Evolutionary conservation across 2,113 vertebrate species (phyloP).

Genomic region (Trematomus loennbergii): DNA sequence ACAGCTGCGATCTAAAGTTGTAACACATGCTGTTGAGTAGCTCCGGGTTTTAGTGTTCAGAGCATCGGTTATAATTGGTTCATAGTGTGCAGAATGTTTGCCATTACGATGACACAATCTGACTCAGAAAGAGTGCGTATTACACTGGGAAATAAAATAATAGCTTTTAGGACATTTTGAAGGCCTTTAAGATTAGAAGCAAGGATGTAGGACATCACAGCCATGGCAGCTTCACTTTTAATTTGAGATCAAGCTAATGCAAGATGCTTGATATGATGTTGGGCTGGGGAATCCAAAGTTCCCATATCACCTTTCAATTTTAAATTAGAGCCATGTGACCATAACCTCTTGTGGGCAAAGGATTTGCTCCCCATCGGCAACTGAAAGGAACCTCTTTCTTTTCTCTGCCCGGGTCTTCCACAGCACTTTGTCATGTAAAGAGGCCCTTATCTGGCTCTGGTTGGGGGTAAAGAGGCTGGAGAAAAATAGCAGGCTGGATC

Average conservation of each 20-base stretch:
- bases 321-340: constrained; percentile 73
- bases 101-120: background rate
- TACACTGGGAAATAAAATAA: constrained; percentile 8
- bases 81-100: constrained; percentile 26
- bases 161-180: constrained; percentile 12
- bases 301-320: constrained; percentile 66
- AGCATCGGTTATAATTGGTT: constrained; percentile 21
- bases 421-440: constrained; percentile 86
- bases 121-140: constrained; percentile 13
- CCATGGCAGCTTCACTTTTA: background rate
- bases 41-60: background rate
- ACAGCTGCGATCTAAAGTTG: constrained; percentile 40
- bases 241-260: constrained; percentile 2
- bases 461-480: constrained; percentile 65
- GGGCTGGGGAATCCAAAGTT: constrained; percentile 33
- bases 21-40: background rate
- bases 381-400: constrained; percentile 73
- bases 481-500: constrained; percentile 62
- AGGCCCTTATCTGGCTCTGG: constrained; percentile 75
- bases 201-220: background rate
- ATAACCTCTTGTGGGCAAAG: constrained; percentile 57
- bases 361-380: constrained; percentile 67
- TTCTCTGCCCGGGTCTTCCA: constrained; percentile 65
- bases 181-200: constrained; percentile 23
- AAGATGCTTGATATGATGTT: constrained; percentile 23